These are phyloP conservation scores for Luehdorfia chinensis DNA, from an alignment of 1,140 invertebrate genomes.

Conservation along the genomic window DNA sequence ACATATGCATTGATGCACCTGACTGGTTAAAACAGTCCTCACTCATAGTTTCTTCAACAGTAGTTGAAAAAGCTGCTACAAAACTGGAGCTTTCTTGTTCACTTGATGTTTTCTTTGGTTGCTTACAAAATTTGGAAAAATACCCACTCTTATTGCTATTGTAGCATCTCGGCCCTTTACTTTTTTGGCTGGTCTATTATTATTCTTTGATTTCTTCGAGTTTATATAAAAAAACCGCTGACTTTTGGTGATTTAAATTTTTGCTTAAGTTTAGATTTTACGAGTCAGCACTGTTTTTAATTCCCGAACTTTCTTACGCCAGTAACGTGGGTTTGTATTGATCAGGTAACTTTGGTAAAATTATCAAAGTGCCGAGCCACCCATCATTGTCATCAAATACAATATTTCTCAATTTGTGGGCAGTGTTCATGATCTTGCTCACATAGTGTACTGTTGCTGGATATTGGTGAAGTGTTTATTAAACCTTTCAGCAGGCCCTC, in stretches of 20 bases:
- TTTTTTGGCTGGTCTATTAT: not conserved
- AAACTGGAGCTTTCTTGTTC: constrained; percentile 24
- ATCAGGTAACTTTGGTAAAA: no score
- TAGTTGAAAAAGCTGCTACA: constrained; percentile 34
- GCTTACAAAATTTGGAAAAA: constrained; percentile 29
- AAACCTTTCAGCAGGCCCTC: not conserved
- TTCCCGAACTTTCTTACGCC: not conserved
- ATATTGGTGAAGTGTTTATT: not conserved
- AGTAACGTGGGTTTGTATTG: not conserved
- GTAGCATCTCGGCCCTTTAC: constrained; percentile 32
- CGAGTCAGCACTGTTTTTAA: not conserved
- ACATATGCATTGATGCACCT: constrained; percentile 37
- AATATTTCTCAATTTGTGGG: not conserved
- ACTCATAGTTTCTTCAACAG: constrained; percentile 1
- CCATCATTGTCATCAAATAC: not conserved
- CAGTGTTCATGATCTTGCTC: not conserved
- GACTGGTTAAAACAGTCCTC: constrained; percentile 34
- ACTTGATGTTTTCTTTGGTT: constrained; percentile 19
- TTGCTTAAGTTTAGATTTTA: not conserved
- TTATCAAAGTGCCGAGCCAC: not conserved
- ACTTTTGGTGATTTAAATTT: not conserved
- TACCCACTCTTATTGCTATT: constrained; percentile 34
- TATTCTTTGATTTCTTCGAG: constrained; percentile 1
- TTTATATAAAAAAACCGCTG: constrained; percentile 19
- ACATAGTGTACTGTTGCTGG: not conserved